phyloP scores from a whole-genome alignment of 2,113 vertebrate species.

The Pterocles burchelli region DNA sequence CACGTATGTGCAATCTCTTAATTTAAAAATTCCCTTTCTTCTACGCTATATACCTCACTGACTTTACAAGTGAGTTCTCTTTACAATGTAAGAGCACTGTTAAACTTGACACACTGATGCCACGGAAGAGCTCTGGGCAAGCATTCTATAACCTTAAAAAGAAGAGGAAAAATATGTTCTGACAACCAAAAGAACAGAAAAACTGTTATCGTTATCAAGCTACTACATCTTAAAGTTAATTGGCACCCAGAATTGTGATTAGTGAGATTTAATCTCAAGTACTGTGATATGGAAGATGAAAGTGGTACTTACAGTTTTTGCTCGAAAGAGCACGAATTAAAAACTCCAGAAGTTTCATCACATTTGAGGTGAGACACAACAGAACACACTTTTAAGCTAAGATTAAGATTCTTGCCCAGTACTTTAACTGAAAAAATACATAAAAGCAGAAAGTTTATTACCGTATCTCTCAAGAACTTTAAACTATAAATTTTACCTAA shows the following conservation, averaged over 20 bases:
- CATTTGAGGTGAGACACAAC: neutral
- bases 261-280: neutral
- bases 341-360: neutral
- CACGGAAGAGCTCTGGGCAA: neutral
- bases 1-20: neutral
- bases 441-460: neutral
- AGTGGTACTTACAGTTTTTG: neutral
- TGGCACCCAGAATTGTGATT: neutral
- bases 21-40: neutral
- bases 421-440: neutral
- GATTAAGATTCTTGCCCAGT: neutral
- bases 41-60: neutral
- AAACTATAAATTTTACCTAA: conserved; percentile 79
- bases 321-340: neutral
- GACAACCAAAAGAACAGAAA: neutral
- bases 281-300: neutral
- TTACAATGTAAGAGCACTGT: neutral
- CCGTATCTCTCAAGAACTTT: neutral
- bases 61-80: neutral
- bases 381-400: neutral
- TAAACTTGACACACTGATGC: neutral
- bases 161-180: neutral
- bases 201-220: neutral
- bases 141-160: neutral
- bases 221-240: neutral